Base-by-base conservation (phyloP, 2,888 invertebrate species). In the Leptothorax acervorum region DNA sequence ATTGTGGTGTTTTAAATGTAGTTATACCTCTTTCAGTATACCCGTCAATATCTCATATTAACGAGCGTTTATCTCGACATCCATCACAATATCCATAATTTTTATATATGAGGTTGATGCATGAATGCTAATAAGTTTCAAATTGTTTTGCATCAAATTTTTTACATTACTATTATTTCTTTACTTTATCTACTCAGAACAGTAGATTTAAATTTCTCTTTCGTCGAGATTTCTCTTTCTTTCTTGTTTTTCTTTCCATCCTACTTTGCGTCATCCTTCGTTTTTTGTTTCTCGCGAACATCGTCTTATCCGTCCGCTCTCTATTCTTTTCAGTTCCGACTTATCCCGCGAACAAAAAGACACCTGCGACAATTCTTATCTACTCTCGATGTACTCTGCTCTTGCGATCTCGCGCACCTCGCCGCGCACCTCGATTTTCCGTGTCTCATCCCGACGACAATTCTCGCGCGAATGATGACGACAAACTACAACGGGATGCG, bases 391-490 rank as follows among this genome's bases (percentile, higher is more conserved):
- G 79, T 35, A 63, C 71, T 66, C 48, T 12, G 39, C 51, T 75
- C 65, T 79, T 55, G 62, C 63, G 31, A 42, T 76, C 39, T 35
- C 23, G 35, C 35, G 3, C 35, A 35, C 35, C 0, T 35, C 35
- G 35, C 35, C 35, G 5, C 35, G 23, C 23, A 23, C 15, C 57
- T 70, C 65, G 75, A 82, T 75, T 84, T 51, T 70, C 45, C 31
- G 31, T 66, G 45, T 12, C 11, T 51, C 53, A 53, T 76, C 65
- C 23, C 66, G 62, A 9, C 65, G 66, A 63, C 73, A 78, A 86
- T 88, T 81, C 86, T 73, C 70, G 57, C 74, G 76, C 76, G 79
- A 74, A 84, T n/a, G 76, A 86, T 86, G 85, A 90, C 83, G 88
- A 85, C 78, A 85, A 82, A 85, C 84, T 84, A 68, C 85, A 88